Evolutionary conservation across 1,140 invertebrate species (phyloP).

Genomic region (Rhagoletis zephyria): DNA sequence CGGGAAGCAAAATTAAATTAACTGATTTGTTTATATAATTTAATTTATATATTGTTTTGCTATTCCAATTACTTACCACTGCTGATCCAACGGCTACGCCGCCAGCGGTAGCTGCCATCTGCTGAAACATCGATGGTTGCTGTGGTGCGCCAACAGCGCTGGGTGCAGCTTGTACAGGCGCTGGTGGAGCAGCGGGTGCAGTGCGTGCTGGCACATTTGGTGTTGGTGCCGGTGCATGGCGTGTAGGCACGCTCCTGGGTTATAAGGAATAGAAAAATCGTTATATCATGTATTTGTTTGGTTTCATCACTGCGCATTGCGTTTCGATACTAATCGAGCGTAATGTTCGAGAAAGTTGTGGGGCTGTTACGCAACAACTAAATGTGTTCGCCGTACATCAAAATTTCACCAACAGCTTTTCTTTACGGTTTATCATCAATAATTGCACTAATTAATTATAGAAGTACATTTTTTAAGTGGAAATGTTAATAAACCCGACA

Average conservation of each 20-base stretch:
- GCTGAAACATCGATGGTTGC: conserved; percentile 72
- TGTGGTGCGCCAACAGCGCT: conserved; percentile 65
- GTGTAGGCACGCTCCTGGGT: conserved; percentile 60
- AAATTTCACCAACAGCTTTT: neutral
- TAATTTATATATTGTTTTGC: neutral
- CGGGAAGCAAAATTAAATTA: too few species aligned
- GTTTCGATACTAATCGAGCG: neutral
- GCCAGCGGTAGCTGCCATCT: conserved; percentile 93
- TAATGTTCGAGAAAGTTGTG: conserved; percentile 22
- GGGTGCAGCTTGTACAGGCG: conserved; percentile 66
- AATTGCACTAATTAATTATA: too few species aligned
- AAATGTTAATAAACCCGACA: neutral
- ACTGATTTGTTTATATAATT: too few species aligned
- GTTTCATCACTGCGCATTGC: neutral
- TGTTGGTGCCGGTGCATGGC: conserved; percentile 59
- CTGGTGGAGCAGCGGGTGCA: conserved; percentile 66
- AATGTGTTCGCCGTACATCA: neutral
- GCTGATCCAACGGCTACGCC: conserved; percentile 91
- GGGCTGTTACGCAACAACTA: conserved; percentile 33
- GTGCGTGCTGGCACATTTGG: conserved; percentile 71
- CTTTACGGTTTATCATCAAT: neutral
- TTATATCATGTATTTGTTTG: neutral
- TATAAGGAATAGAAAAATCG: conserved; percentile 49
- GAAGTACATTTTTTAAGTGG: neutral
- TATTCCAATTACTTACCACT: conserved; percentile 75